Base-by-base conservation (phyloP, 2,113 vertebrate species). In the Perca schrenkii region DNA sequence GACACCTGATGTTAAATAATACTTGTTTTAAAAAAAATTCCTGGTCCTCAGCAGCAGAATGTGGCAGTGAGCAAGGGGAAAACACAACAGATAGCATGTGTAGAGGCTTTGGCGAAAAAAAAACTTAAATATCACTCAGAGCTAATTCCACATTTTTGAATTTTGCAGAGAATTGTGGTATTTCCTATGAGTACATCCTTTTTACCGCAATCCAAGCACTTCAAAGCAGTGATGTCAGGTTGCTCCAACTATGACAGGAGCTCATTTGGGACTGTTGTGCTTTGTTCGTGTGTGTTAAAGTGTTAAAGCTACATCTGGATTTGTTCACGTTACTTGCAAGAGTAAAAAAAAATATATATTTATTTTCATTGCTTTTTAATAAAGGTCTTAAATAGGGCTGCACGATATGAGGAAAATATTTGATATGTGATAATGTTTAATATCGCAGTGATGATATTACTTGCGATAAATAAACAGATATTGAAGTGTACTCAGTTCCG, bases 1-100 rank as follows among this genome's bases (percentile, higher is more conserved):
- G 79, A 88, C 4, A 36, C 65, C 61, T 73, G 28, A 16, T 74
- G 56, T 92, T 89, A 88, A 91, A 86, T 86, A 88, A 91, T 8
- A 68, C 50, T 72, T 70, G 28, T 79, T 89, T 74, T 43, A 43
- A 46, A 56, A 28, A 28, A 28, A 68, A 73, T 34, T 52, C 14
- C 22, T 79, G 40, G 68, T 72, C 47, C 57, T 82, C 61, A 40
- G 77, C 63, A 43, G 54, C 62, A 72, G 65, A 82, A 79, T 74
- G 64, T 70, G 66, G 57, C 79, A 78, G 36, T 14, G 25, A 84
- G n/a, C 68, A 77, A 40, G 21, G 53, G 83, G 28, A 75, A 68
- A 72, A 77, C 65, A 80, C 43, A 66, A 67, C 70, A 66, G 21
- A 72, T 16, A 50, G 65, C 22, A 63, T 60, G 71, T 61, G 34